Base-by-base conservation (phyloP, 1,140 invertebrate species). In the Pseudomyrmex flavicornis region DNA sequence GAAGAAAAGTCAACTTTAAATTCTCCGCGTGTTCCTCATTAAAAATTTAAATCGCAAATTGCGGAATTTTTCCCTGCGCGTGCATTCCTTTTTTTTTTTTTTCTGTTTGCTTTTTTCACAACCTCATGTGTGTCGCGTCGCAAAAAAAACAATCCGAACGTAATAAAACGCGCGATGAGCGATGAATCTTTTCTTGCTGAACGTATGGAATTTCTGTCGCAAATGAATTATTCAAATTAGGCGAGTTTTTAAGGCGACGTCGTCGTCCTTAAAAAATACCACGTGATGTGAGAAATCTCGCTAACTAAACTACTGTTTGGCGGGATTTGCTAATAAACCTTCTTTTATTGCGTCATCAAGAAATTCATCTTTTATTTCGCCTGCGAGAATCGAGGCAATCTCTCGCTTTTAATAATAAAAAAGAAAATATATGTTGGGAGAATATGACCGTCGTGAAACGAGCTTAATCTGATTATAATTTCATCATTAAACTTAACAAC, bases 301-400 rank as follows among this genome's bases (percentile, higher is more conserved):
- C 13, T 22, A 15, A 17, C 68, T 52, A 46, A 86, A 84, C 50
- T 35, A 35, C 35, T 35, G 5, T 86, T 79, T 10, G 13, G 54
- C 65, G 54, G 12, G 66, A 20, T 84, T 73, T 79, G 44, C 56
- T 86, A 86, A 86, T 87, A 86, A 87, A 87, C 68, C 50, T 86
- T 50, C 35, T 35, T 86, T 87, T 84, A 87, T 65, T 62, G 54
- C 26, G 58, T 66, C 65, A 46, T 83, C 54, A 84, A 63, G 68
- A 77, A 74, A 84, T 26, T 15, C 48, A 80, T 86, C 56, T 62
- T 79, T 61, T 79, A 86, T 79, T 84, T 70, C 35, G 46, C 70
- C 8, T 1, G 17, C 35, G 50, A 48, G 46, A 80, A 83, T 83
- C 26, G 65, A 68, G 73, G 12, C 15, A 66, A 75, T 83, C 46